Base-by-base conservation (phyloP, 2,888 invertebrate genomes). In the Cantharis rufa region DNA sequence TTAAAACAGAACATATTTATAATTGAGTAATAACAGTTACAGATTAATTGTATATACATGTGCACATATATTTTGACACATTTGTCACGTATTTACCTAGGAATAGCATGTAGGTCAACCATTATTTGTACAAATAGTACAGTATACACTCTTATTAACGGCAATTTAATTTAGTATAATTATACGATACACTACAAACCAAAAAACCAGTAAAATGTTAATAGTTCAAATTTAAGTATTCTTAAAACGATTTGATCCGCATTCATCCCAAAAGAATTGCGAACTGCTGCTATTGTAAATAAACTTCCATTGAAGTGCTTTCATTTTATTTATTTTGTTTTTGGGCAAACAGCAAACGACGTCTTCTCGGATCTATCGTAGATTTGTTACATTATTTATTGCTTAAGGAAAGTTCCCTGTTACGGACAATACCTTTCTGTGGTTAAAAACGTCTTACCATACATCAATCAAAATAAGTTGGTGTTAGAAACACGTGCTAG, bases 401-500 rank as follows among this genome's bases (percentile, higher is more conserved):
- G n/a, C n/a, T 48, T 21, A 18, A 18, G 18, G 18, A 18, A 18
- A 18, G 21, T 3, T 21, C n/a, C 5, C 48, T 9, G n/a, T 48
- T 48, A n/a, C n/a, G n/a, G n/a, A 2, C 48, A 48, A 48, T n/a
- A 48, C 48, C 5, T 48, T 7, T 48, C 7, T n/a, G n/a, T 7
- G n/a, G n/a, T 48, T n/a, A n/a, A 48, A n/a, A 7, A 48, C n/a
- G 48, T 48, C 48, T 9, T 0, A n/a, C 48, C 3, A 10, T 28
- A n/a, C 48, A 48, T 71, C n/a, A 32, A 72, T 68, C 68, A 62
- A 73, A 69, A 13, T n/a, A 21, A n/a, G 16, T 68, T 69, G 16
- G 15, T 32, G 66, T 73, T 69, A 16, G 61, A 69, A 68, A 66
- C 62, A 69, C 69, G 28, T 16, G 69, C 69, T 28, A 11, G 13